Evolutionary conservation across 2,113 vertebrate species (phyloP).

Genomic region (Caloenas nicobarica): DNA sequence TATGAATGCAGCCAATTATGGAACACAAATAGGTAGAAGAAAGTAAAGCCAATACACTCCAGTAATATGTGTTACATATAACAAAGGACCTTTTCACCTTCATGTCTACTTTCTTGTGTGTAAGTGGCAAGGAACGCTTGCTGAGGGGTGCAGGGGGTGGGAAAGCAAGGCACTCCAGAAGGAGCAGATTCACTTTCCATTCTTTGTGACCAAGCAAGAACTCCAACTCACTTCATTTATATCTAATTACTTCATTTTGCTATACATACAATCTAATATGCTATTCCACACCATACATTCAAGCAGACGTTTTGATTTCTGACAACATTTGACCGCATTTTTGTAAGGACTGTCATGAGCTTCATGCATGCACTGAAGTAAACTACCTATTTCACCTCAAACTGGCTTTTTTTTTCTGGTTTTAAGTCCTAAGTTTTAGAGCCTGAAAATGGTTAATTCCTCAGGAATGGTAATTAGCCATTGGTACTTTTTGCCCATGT

Average conservation of each 20-base stretch:
- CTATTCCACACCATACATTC: not conserved
- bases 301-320: not conserved
- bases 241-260: not conserved
- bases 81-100: not conserved
- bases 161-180: not conserved
- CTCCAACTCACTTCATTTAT: not conserved
- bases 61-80: not conserved
- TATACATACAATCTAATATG: not conserved
- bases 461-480: slow-evolving; percentile 23
- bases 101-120: not conserved
- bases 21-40: not conserved
- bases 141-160: not conserved
- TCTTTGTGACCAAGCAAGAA: not conserved
- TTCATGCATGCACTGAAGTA: not conserved
- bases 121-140: not conserved
- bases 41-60: not conserved
- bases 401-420: not conserved
- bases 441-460: not conserved
- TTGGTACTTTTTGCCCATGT: slow-evolving; percentile 4
- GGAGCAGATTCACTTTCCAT: not conserved
- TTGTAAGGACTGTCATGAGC: not conserved
- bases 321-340: not conserved
- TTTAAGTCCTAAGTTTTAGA: not conserved
- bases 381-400: not conserved
- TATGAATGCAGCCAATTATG: not conserved